These are phyloP conservation scores for Sarcophaga rosellei DNA, from an alignment of 2,888 invertebrate species.

Conservation along the genomic window DNA sequence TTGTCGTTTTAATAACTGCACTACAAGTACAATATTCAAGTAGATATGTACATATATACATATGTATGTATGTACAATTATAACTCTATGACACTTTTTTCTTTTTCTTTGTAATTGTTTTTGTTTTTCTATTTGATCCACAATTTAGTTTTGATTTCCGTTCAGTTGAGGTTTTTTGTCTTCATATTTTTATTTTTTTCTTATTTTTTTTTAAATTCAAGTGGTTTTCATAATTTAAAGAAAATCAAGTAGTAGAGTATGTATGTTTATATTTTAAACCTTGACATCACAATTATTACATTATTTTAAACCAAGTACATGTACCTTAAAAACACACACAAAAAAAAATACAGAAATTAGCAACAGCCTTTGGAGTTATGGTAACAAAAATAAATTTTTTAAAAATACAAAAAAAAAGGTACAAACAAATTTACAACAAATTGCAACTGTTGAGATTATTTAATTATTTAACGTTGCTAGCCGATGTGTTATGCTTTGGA, in stretches of 20 bases:
- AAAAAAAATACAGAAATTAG: slow-evolving; percentile 8
- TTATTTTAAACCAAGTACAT: slow-evolving; percentile 12
- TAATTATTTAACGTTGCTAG: neutral
- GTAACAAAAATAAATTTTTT: slow-evolving; percentile 8
- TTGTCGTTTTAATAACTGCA: slow-evolving; percentile 29
- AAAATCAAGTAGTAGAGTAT: slow-evolving; percentile 11
- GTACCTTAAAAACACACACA: slow-evolving; percentile 32
- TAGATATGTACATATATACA: neutral
- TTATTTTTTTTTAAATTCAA: slow-evolving; percentile 32
- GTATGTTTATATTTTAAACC: slow-evolving; percentile 45
- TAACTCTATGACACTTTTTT: slow-evolving; percentile 61
- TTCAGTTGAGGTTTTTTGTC: slow-evolving; percentile 31
- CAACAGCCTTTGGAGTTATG: neutral
- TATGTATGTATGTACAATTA: neutral
- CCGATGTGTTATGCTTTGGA: slow-evolving; percentile 16
- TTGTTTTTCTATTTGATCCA: neutral
- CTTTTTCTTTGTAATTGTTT: slow-evolving; percentile 9
- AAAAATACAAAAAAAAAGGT: no score
- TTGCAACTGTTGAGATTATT: neutral
- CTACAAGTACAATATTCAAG: neutral
- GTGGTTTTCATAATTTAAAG: slow-evolving; percentile 36
- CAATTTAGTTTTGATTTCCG: slow-evolving; percentile 58
- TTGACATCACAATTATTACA: slow-evolving; percentile 66
- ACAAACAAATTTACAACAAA: neutral
- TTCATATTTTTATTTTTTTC: no score